Conservation (phyloP, 2,113 vertebrate genomes). For the Cariama cristata region DNA sequence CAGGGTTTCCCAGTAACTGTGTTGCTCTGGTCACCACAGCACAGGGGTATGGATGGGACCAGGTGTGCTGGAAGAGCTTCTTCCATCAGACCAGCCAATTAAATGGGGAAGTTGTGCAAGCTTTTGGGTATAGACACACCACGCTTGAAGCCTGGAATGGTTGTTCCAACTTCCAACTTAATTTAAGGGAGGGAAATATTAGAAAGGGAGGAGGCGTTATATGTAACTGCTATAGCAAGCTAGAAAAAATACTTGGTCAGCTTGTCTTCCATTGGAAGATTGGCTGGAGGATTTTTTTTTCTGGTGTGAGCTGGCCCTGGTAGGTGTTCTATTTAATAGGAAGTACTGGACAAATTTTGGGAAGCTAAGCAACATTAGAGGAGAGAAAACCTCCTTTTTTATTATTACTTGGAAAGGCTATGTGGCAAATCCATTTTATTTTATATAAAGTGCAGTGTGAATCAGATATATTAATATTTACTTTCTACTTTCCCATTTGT, state of each 20-base stretch:
- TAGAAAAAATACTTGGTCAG: not conserved
- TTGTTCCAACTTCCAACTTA: not conserved
- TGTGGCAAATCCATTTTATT: not conserved
- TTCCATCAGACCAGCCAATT: not conserved
- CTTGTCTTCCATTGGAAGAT: not conserved
- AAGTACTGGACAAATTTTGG: not conserved
- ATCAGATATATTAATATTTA: not conserved
- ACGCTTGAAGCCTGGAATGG: not conserved
- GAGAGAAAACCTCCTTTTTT: not conserved
- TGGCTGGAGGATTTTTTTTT: constrained; percentile 17
- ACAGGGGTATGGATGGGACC: not conserved
- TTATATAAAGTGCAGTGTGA: not conserved
- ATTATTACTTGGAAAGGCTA: not conserved
- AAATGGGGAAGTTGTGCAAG: not conserved
- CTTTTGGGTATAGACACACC: not conserved
- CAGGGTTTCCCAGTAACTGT: not conserved
- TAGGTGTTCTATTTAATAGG: constrained; percentile 2
- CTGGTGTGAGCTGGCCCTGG: constrained; percentile 2
- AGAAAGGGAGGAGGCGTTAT: not conserved
- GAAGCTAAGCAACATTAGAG: not conserved
- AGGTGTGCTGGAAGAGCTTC: not conserved
- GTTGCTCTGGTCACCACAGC: not conserved
- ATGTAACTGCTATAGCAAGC: not conserved
- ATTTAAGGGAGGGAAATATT: not conserved
- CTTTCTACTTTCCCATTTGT: not conserved